Conservation (phyloP, 1,140 invertebrate genomes). For the Drosophila nikananu region DNA sequence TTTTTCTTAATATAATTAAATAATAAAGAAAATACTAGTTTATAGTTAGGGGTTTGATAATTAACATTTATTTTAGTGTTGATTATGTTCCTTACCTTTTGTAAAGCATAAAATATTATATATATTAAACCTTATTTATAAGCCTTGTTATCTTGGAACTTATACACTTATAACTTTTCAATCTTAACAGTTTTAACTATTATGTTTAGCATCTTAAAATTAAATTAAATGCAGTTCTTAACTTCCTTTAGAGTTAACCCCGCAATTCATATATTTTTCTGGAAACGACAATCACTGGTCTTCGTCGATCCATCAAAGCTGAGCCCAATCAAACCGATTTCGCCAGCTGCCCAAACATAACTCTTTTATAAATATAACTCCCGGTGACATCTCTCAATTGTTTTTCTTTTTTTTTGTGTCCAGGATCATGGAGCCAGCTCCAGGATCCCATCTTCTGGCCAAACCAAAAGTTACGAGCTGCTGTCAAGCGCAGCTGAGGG, state of each 20-base stretch:
- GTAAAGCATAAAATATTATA: no score
- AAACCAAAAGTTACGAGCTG: conserved; percentile 61
- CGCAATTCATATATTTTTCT: conserved; percentile 1
- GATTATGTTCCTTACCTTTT: no score
- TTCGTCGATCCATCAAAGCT: conserved; percentile 1
- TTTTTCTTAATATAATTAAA: no score
- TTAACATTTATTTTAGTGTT: no score
- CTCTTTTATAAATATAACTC: neutral
- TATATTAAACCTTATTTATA: no score
- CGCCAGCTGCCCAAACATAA: conserved; percentile 3
- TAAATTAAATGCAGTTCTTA: neutral
- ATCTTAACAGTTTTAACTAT: neutral
- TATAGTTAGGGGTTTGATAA: no score
- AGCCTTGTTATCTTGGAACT: neutral
- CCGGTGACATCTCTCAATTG: neutral
- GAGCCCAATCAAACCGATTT: conserved; percentile 3
- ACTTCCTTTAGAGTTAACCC: no score
- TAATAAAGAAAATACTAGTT: no score
- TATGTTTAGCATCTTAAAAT: neutral
- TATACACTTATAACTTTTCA: fast-evolving
- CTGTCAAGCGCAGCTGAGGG: conserved; percentile 65
- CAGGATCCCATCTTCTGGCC: neutral
- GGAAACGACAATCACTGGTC: neutral
- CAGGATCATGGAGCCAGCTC: neutral
- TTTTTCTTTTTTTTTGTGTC: no score